Conservation (phyloP, 2,888 invertebrate genomes). For the Hyppa rectilinea region DNA sequence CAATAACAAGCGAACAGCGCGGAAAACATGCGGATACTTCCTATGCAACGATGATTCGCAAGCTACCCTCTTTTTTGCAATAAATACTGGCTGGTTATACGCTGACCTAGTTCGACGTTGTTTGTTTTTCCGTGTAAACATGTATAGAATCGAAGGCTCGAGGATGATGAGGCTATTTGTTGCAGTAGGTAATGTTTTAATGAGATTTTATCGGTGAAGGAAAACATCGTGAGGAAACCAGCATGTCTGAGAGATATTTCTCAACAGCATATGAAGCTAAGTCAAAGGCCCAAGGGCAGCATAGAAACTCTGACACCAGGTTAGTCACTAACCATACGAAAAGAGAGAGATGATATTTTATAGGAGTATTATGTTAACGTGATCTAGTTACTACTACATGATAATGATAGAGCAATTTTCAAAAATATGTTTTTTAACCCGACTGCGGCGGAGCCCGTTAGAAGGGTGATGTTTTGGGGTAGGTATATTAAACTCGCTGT, state of each 20-base stretch:
- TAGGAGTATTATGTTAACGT: not conserved
- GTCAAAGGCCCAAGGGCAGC: too few relatives aligned
- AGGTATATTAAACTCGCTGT: too few relatives aligned
- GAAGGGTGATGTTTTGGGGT: too few relatives aligned
- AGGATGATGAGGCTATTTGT: constrained; percentile 51
- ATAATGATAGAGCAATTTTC: not conserved
- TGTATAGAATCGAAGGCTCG: constrained; percentile 49
- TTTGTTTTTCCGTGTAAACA: constrained; percentile 67
- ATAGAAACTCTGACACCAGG: too few relatives aligned
- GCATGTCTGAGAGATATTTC: too few relatives aligned
- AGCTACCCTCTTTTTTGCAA: constrained; percentile 68
- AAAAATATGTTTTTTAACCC: too few relatives aligned
- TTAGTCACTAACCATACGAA: too few relatives aligned
- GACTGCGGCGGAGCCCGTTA: too few relatives aligned
- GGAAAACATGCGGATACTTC: constrained; percentile 50
- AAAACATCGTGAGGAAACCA: too few relatives aligned
- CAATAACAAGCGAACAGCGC: constrained; percentile 38
- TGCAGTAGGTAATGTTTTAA: constrained; percentile 30
- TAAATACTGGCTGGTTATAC: constrained; percentile 70
- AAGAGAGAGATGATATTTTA: constrained; percentile 9
- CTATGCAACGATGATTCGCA: constrained; percentile 61
- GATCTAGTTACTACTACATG: not conserved
- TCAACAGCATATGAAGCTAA: too few relatives aligned
- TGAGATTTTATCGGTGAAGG: too few relatives aligned
- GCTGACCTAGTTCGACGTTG: constrained; percentile 74